Conservation (phyloP, 2,888 invertebrate species). For the Callyntrura sp. region DNA sequence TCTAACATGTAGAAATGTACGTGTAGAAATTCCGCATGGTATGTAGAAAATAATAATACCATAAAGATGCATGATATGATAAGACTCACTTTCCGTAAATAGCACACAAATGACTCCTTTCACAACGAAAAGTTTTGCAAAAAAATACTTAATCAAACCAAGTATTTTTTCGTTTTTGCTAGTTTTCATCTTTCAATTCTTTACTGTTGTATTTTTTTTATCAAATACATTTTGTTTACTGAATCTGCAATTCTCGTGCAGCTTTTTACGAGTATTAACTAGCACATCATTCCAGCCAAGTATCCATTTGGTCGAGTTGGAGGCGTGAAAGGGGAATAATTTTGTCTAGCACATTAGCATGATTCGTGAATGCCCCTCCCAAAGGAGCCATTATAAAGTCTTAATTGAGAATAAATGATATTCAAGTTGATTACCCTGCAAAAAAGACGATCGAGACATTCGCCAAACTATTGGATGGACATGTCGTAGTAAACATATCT, state of each 20-base stretch:
- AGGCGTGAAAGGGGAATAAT: conserved; percentile 38
- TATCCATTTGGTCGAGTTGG: neutral
- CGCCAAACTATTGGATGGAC: no score
- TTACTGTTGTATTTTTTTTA: neutral
- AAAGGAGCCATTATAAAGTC: conserved; percentile 56
- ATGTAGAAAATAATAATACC: no score
- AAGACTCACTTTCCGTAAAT: neutral
- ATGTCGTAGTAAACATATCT: no score
- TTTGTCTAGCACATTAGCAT: conserved; percentile 47
- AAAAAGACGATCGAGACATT: conserved; percentile 15
- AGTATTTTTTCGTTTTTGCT: neutral
- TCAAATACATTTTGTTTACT: neutral
- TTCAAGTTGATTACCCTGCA: conserved; percentile 23
- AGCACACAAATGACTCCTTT: neutral
- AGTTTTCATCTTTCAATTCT: neutral
- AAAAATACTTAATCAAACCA: neutral
- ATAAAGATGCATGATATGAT: neutral
- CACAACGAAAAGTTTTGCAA: neutral
- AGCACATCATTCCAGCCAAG: conserved; percentile 32
- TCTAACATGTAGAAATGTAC: no score
- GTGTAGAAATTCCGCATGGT: neutral
- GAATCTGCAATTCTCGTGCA: conserved; percentile 4
- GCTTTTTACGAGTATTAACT: neutral
- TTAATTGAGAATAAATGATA: conserved; percentile 75
- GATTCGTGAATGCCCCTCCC: conserved; percentile 64